A percentile compares a stretch with the other conserved stretches of the same genome.
Conservation (phyloP, 2,888 invertebrate genomes). For the Ectemnius lituratus region DNA sequence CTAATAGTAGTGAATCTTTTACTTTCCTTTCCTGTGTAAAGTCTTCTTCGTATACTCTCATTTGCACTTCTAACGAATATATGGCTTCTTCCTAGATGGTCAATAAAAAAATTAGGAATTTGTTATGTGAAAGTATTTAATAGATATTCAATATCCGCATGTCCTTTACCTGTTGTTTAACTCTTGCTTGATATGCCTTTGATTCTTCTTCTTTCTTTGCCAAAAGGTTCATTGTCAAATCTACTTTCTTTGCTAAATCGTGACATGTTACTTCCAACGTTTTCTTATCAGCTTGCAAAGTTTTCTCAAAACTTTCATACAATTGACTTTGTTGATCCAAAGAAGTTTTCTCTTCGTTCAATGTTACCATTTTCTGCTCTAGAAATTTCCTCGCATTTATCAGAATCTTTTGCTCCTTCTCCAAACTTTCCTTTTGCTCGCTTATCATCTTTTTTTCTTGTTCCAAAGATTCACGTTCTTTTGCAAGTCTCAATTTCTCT, state of each 20-base stretch:
- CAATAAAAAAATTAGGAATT: constrained; percentile 1
- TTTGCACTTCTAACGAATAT: constrained; percentile 22
- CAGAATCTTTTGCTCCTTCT: constrained; percentile 41
- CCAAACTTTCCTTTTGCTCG: constrained; percentile 41
- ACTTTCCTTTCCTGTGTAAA: constrained; percentile 31
- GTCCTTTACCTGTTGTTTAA: constrained; percentile 33
- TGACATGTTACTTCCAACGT: too few relatives aligned
- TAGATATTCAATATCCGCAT: neutral
- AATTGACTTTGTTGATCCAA: constrained; percentile 63
- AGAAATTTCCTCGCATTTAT: constrained; percentile 46
- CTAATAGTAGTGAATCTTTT: constrained; percentile 23
- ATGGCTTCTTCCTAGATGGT: constrained; percentile 25
- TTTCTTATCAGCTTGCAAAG: constrained; percentile 48
- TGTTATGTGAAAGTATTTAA: neutral
- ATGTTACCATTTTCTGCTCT: constrained; percentile 49
- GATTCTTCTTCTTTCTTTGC: constrained; percentile 38
- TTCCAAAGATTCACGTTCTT: constrained; percentile 41
- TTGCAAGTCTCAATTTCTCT: constrained; percentile 17
- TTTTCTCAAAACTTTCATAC: constrained; percentile 59
- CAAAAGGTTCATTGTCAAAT: constrained; percentile 31
- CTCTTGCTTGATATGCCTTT: constrained; percentile 22
- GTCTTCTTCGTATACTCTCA: constrained; percentile 40
- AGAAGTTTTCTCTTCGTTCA: constrained; percentile 60
- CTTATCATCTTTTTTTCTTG: constrained; percentile 48
- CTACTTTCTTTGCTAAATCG: constrained; percentile 37